These are phyloP conservation scores for Syrrhaptes paradoxus DNA, from an alignment of 2,113 vertebrate genomes.

Conservation along the genomic window DNA sequence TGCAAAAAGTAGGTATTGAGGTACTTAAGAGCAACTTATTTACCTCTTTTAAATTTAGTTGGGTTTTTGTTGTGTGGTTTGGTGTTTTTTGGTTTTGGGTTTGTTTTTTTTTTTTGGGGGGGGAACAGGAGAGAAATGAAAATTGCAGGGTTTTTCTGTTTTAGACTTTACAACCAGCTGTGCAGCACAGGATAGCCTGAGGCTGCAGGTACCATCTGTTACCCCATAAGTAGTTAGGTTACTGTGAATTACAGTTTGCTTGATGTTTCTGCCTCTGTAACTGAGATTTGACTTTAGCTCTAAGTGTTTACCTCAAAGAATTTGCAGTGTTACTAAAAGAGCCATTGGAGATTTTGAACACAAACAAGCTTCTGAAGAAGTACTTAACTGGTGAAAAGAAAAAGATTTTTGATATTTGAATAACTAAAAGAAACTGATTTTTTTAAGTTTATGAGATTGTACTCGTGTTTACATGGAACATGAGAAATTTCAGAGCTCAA, in stretches of 20 bases:
- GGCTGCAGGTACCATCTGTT: not conserved
- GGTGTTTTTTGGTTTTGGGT: not conserved
- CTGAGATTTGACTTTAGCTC: not conserved
- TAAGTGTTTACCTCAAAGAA: not conserved
- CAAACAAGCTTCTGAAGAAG: constrained; percentile 19
- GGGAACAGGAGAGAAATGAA: not conserved
- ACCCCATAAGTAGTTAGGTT: not conserved
- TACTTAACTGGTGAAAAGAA: not conserved
- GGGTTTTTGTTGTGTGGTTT: not conserved
- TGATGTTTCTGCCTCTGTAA: not conserved
- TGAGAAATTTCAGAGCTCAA: not conserved
- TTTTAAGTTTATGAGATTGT: not conserved
- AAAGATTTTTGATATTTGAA: not conserved
- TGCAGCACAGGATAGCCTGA: not conserved
- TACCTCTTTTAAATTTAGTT: not conserved
- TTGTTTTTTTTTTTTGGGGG: not conserved
- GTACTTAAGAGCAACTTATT: not conserved
- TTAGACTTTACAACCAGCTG: not conserved
- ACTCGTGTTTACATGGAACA: not conserved
- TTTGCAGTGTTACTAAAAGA: not conserved
- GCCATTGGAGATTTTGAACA: not conserved
- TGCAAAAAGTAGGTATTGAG: not conserved
- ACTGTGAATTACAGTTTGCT: not conserved
- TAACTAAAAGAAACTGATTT: not conserved
- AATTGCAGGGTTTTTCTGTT: not conserved